Percentiles rank a stretch among this genome's conserved stretches.
phyloP scores from a whole-genome alignment of 2,113 vertebrate genomes.

The Craseonycteris thonglongyai region DNA sequence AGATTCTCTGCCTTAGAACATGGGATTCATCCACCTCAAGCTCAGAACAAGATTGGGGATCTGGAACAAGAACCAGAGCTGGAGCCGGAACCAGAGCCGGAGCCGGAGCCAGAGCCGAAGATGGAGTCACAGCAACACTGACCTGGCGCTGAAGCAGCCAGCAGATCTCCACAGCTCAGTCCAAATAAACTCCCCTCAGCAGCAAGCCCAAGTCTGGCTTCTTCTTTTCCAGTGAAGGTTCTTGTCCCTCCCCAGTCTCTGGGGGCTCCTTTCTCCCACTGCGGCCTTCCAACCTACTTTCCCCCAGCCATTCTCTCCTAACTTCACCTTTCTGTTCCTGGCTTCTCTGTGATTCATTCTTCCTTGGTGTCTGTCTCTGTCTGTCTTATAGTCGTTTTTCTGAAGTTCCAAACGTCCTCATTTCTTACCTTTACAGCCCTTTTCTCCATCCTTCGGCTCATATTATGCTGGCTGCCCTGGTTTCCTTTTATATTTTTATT shows the following conservation, averaged over 20 bases:
- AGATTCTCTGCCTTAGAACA: slow-evolving; percentile 67
- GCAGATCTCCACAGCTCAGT: not conserved
- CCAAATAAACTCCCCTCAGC: slow-evolving; percentile 61
- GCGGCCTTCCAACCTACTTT: slow-evolving; percentile 42
- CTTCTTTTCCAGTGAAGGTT: slow-evolving; percentile 8
- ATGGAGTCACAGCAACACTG: not conserved
- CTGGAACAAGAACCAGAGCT: not conserved
- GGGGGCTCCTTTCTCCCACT: slow-evolving; percentile 16
- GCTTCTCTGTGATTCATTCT: not conserved
- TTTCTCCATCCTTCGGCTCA: not conserved
- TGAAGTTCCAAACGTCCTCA: not conserved
- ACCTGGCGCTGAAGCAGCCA: not conserved
- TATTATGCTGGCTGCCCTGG: slow-evolving; percentile 4
- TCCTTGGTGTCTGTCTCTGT: not conserved
- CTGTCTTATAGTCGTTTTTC: not conserved
- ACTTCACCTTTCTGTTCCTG: not conserved
- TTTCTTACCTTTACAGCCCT: not conserved
- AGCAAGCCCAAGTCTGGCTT: slow-evolving; percentile 18
- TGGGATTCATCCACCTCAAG: slow-evolving; percentile 15
- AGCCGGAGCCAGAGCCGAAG: not conserved
- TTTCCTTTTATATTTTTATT: slow-evolving; percentile 45
- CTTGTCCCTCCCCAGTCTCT: not conserved
- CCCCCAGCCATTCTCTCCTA: not conserved
- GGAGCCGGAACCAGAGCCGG: not conserved
- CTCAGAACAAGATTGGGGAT: slow-evolving; percentile 38